These are phyloP conservation scores for Periphyllus acericola DNA, from an alignment of 2,888 invertebrate genomes.

Conservation along the genomic window DNA sequence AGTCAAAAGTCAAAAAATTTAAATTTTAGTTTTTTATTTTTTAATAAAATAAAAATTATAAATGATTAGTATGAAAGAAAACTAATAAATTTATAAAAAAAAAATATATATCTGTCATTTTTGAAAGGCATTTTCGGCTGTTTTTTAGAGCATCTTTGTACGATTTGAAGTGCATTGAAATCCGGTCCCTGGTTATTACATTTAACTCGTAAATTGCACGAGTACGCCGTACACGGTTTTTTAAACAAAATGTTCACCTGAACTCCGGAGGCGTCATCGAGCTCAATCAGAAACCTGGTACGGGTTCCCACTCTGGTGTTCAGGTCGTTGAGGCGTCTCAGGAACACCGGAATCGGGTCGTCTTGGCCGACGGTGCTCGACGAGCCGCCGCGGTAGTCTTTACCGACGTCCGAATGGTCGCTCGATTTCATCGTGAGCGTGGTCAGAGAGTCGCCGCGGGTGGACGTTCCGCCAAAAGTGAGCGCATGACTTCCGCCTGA, in stretches of 20 bases:
- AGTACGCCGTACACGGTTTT: too few relatives aligned
- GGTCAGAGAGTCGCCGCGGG: conserved; percentile 35
- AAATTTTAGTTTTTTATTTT: too few relatives aligned
- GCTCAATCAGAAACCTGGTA: conserved; percentile 85
- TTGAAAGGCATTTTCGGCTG: too few relatives aligned
- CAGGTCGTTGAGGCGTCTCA: conserved; percentile 84
- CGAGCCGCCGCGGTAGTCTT: conserved; percentile 30
- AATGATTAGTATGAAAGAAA: too few relatives aligned
- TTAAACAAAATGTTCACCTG: conserved; percentile 71
- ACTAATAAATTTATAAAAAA: too few relatives aligned
- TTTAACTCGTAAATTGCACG: too few relatives aligned
- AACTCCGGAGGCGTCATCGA: conserved; percentile 80
- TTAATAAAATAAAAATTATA: too few relatives aligned
- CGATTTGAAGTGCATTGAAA: too few relatives aligned
- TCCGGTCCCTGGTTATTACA: too few relatives aligned
- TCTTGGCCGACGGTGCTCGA: conserved; percentile 48
- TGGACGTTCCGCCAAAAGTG: conserved; percentile 26
- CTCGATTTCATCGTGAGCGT: conserved; percentile 40
- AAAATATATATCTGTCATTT: too few relatives aligned
- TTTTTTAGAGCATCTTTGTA: too few relatives aligned
- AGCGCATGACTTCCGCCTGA: conserved; percentile 55
- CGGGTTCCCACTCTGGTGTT: conserved; percentile 90
- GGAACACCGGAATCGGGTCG: conserved; percentile 77
- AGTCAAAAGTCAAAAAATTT: too few relatives aligned
- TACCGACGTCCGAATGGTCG: conserved; percentile 13